Evolutionary conservation across 1,140 invertebrate genomes (phyloP), one percentile per base, ranked within the genome.

Genomic region (Heliconius congener): DNA sequence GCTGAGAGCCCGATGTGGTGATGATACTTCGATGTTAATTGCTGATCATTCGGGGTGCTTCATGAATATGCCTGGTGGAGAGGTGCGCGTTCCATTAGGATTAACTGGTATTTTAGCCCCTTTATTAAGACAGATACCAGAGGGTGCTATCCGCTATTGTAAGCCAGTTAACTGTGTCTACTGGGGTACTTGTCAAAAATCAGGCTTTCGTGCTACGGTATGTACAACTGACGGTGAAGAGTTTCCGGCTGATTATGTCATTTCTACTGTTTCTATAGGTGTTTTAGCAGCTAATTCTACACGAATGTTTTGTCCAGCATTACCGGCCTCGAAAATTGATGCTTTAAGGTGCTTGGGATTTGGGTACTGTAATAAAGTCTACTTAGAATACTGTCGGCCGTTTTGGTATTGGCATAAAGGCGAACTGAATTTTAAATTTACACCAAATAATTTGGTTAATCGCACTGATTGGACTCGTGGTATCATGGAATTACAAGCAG

Each of bases 211-310:
- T 66, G 96, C 96, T 2, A 86, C 95, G 1, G 95, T 97, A 1
- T 95, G 95, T 57, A 96, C 95, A 71, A 93, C 93, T 80, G 96
- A 97, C 84, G 97, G 97, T 1, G 95, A 96, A 75, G 96, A 96
- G 86, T 96, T 96, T 87, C 95, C 95, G 71, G 96, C 96, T n/a
- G 96, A 97, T 89, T 97, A 97, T 86, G 97, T 98, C 5, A 96
- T 98, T 74, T 91, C 97, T 2, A 98, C 97, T 0, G 95, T 97
- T 8, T 96, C 98, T 1, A 93, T 98, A 11, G 98, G 97, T 2
- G 97, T 97, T 34, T 89, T 98, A 37, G 97, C 97, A 87, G 92
- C 95, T 74, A 95, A 96, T 71, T 93, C 95, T 55, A 92, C 95
- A n/a, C 95, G 95, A 75, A 85, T 98, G 76, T 98, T 98, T 86